A percentile compares a stretch with the other conserved stretches of the same genome.
phyloP scores from a whole-genome alignment of 2,888 invertebrate species.

The Morpho deidamia region DNA sequence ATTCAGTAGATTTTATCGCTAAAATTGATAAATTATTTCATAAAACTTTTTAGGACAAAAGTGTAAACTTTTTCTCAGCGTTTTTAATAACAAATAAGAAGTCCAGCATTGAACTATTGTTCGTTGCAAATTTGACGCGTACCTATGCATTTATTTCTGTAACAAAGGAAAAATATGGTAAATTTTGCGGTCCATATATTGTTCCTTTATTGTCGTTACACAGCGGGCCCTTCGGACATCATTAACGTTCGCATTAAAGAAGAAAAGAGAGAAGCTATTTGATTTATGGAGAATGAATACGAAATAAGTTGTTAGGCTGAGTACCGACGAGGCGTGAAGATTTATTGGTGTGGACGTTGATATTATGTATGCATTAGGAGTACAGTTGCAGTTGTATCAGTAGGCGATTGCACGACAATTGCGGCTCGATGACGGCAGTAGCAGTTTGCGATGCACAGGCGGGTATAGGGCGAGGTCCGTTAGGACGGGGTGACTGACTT shows the following conservation, averaged over 20 bases:
- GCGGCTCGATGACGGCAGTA: slow-evolving; percentile 60
- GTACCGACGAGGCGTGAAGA: slow-evolving; percentile 28
- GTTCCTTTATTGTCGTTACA: slow-evolving; percentile 27
- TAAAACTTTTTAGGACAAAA: too few species aligned
- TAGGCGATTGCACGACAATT: slow-evolving; percentile 62
- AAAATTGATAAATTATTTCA: not conserved
- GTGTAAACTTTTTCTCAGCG: slow-evolving; percentile 1
- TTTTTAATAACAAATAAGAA: not conserved
- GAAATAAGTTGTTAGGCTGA: slow-evolving; percentile 7
- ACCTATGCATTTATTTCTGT: not conserved
- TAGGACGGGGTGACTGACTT: slow-evolving; percentile 75
- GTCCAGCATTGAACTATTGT: slow-evolving; percentile 10
- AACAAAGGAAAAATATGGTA: slow-evolving; percentile 20
- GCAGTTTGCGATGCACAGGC: slow-evolving; percentile 33
- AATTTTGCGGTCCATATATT: slow-evolving; percentile 38
- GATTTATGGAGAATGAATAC: slow-evolving; percentile 14
- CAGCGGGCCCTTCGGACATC: slow-evolving; percentile 52
- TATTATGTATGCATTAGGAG: slow-evolving; percentile 46
- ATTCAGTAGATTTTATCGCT: not conserved
- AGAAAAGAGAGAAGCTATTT: too few species aligned
- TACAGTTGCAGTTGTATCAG: slow-evolving; percentile 59
- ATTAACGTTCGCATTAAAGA: slow-evolving; percentile 27
- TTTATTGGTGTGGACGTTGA: slow-evolving; percentile 36
- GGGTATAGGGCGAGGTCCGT: slow-evolving; percentile 74
- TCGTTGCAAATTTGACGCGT: slow-evolving; percentile 17